Percentiles rank a stretch among this genome's conserved stretches.
Evolutionary conservation across 2,888 invertebrate species (phyloP).

Genomic region (Patella caerulea): DNA sequence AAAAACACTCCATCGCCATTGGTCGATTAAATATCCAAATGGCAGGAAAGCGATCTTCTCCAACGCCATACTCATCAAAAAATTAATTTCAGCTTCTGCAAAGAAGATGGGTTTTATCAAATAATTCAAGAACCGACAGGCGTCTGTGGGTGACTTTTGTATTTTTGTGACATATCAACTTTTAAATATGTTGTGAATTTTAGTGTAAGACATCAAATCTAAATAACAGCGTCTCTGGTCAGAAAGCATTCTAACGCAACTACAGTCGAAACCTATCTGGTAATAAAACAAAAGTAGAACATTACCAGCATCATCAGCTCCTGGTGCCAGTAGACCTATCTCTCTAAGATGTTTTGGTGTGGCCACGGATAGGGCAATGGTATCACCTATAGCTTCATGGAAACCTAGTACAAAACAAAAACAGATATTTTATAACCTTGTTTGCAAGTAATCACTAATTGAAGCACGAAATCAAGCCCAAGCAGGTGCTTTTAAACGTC

Average conservation of each 20-base stretch:
- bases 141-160: no score
- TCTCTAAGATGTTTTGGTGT: conserved; percentile 61
- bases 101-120: background rate
- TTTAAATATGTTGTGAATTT: no score
- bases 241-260: no score
- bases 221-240: no score
- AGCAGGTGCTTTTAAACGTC: no score
- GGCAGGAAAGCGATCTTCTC: conserved; percentile 72
- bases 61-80: conserved; percentile 71
- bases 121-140: no score
- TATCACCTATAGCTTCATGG: conserved; percentile 70
- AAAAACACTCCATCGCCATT: conserved; percentile 72
- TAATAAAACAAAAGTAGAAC: no score
- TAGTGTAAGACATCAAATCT: no score
- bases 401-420: conserved; percentile 53
- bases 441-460: no score
- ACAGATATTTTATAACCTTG: background rate
- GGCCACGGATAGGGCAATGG: conserved; percentile 63
- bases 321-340: conserved; percentile 40
- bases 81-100: conserved; percentile 68
- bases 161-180: no score
- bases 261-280: no score
- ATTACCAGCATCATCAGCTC: conserved; percentile 40
- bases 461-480: no score
- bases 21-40: conserved; percentile 72